These are phyloP conservation scores for Percopsis transmontana DNA, from an alignment of 2,113 vertebrate genomes.

Conservation along the genomic window DNA sequence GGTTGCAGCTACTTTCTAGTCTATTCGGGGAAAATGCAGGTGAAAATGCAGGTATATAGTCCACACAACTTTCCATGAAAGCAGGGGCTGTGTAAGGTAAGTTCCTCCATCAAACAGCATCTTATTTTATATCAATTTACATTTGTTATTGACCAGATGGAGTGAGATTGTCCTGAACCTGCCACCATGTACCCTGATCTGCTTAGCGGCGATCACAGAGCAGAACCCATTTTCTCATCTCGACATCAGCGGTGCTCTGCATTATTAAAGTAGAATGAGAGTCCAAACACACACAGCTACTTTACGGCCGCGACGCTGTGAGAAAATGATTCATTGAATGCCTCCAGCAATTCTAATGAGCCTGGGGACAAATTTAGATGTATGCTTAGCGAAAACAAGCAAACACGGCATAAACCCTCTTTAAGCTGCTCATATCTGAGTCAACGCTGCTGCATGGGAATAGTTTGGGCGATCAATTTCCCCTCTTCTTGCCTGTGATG, in stretches of 20 bases:
- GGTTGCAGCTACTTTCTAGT: no score
- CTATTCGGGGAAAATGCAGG: no score
- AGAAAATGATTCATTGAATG: conserved; percentile 61
- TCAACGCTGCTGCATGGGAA: conserved; percentile 13
- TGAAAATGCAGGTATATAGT: no score
- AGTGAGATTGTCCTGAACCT: no score
- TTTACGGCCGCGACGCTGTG: conserved; percentile 50
- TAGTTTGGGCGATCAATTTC: conserved; percentile 47
- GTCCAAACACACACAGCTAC: conserved; percentile 20
- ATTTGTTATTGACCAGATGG: no score
- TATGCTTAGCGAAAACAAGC: conserved; percentile 51
- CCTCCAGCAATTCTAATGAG: conserved; percentile 41
- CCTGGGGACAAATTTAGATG: conserved; percentile 44
- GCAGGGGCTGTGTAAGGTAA: no score
- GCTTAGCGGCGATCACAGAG: conserved; percentile 20
- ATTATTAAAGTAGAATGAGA: conserved; percentile 59
- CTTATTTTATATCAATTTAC: no score
- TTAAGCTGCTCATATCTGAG: conserved; percentile 38
- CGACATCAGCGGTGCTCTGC: conserved; percentile 32
- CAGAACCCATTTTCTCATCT: conserved; percentile 51
- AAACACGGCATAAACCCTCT: conserved; percentile 22
- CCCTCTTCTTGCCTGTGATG: conserved; percentile 37
- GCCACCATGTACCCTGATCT: conserved; percentile 14
- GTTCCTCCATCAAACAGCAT: no score
- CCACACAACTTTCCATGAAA: no score